These are phyloP conservation scores for Machimus atricapillus DNA, from an alignment of 2,888 invertebrate species.

Conservation along the genomic window DNA sequence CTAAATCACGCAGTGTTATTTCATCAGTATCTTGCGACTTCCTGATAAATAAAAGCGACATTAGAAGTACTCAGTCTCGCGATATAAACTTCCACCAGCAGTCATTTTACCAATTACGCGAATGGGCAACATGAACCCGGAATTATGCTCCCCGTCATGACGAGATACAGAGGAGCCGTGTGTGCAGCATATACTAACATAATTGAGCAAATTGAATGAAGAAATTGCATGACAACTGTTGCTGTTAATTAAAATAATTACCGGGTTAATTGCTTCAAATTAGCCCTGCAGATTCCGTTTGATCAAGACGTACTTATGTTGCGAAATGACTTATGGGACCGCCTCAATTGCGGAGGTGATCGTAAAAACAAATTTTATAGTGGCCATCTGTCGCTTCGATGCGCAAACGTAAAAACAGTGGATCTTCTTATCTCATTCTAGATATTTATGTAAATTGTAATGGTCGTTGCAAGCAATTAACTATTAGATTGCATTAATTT, in stretches of 20 bases:
- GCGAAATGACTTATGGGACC: not conserved
- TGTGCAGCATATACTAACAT: not conserved
- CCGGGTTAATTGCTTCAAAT: constrained; percentile 19
- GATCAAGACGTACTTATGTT: not conserved
- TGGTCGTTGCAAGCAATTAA: not conserved
- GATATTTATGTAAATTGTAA: not conserved
- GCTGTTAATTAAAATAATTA: constrained; percentile 31
- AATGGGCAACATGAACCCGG: constrained; percentile 5
- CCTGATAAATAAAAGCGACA: not conserved
- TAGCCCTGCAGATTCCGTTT: constrained; percentile 3
- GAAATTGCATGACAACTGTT: constrained; percentile 28
- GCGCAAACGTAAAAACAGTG: not conserved
- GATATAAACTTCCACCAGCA: not conserved
- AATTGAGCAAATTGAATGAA: constrained; percentile 22
- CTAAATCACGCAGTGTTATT: not conserved
- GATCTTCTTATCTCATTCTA: not conserved
- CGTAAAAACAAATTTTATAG: not conserved
- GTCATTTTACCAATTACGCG: constrained; percentile 2
- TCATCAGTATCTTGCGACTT: not conserved
- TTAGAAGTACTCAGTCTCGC: not conserved
- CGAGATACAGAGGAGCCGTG: not conserved
- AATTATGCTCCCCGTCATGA: not conserved
- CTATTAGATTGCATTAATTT: not conserved
- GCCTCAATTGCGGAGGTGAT: not conserved
- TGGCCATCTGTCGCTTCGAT: not conserved